Evolutionary conservation across 2,113 vertebrate genomes (phyloP), one percentile per base, ranked within the genome.

Genomic region (Clarias gariepinus): DNA sequence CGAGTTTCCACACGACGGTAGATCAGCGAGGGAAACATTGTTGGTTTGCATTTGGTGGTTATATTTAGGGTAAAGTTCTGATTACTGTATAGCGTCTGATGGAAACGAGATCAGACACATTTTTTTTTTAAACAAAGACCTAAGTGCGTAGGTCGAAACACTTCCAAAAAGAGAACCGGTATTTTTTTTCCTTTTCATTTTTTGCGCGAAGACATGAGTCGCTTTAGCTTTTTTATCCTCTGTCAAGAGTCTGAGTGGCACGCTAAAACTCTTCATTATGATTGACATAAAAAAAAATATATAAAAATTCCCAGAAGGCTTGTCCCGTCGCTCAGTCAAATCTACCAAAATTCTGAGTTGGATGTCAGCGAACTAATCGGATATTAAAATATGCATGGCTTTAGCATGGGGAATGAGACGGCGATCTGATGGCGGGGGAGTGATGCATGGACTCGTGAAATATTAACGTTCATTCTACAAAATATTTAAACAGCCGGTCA

Each of bases 331-430:
- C 81, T 88, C 87, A 81, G 74, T 88, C 87, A 88, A 73, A 88
- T 81, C 55, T 69, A 41, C 79, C 16, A 82, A 87, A 85, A 88
- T 84, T 83, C 89, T 23, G 69, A 63, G n/a, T 9, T 68, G 86
- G 84, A 87, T 83, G 88, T 80, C 86, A 87, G 84, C 69, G 81
- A 82, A 84, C 85, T 87, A 91, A 90, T 90, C 83, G 83, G 82
- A 53, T 91, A 88, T 91, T 90, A 90, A 91, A 90, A 90, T 87
- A 91, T 91, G 91, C 87, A 91, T 88, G 87, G 89, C 85, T 87
- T 88, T 87, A 91, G 90, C 90, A 82, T 91, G 89, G 88, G 81
- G 82, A 90, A 91, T 90, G 88, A 90, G 89, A 86, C 81, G 85
- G 77, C 73, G 88, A 85, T 88, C 82, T 90, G 88, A 91, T 91